Percentiles rank a stretch among this genome's conserved stretches.
phyloP scores from a whole-genome alignment of 1,140 invertebrate species.

The Melanaphis sacchari region DNA sequence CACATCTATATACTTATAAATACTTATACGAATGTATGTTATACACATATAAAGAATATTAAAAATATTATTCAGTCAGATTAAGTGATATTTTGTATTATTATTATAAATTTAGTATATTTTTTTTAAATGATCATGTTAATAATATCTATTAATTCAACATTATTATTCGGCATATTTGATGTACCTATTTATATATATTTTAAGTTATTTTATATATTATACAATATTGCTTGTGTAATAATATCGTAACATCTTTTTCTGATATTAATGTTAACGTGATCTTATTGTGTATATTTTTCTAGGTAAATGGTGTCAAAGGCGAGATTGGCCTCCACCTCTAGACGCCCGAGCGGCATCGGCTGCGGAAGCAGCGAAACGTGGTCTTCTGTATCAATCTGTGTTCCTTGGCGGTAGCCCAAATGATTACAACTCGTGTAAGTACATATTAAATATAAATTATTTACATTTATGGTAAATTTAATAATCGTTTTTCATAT shows the following conservation, averaged over 20 bases:
- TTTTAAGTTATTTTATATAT: neutral
- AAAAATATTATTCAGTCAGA: constrained; percentile 4
- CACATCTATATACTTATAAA: neutral
- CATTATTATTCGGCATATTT: neutral
- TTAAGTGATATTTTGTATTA: neutral
- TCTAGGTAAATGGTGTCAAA: constrained; percentile 86
- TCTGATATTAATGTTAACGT: neutral
- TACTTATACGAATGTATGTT: neutral
- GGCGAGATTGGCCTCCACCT: constrained; percentile 86
- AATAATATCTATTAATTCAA: neutral
- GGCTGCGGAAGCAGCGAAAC: constrained; percentile 76
- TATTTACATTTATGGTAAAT: neutral
- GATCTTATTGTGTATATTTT: constrained; percentile 64
- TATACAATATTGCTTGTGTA: neutral
- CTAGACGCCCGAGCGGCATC: constrained; percentile 73
- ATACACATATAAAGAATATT: neutral
- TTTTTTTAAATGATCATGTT: neutral
- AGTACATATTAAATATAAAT: constrained; percentile 59
- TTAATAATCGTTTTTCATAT: neutral
- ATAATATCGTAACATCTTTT: neutral
- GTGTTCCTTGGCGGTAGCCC: constrained; percentile 85
- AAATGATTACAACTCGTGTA: constrained; percentile 72
- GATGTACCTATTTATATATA: neutral
- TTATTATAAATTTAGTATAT: neutral
- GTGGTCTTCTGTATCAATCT: constrained; percentile 82